A percentile compares a stretch with the other conserved stretches of the same genome.
Evolutionary conservation across 2,888 invertebrate species (phyloP).

Genomic region (Bombylius major): DNA sequence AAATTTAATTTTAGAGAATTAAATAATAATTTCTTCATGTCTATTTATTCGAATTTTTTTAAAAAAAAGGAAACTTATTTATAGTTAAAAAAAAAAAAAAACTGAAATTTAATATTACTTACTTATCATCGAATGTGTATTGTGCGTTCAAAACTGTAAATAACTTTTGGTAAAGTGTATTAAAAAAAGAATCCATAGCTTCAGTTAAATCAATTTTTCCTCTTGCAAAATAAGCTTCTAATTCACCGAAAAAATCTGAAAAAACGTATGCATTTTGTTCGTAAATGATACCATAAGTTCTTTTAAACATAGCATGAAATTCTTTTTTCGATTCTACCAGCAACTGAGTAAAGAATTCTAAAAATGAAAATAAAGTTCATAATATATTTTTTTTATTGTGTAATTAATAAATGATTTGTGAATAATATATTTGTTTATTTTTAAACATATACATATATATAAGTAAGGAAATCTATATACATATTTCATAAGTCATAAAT

Average conservation of each 20-base stretch:
- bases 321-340: constrained; percentile 69
- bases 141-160: constrained; percentile 90
- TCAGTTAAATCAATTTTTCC: constrained; percentile 75
- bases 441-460: neutral
- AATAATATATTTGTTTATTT: no score
- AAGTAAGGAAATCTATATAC: neutral
- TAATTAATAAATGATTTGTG: no score
- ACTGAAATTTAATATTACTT: constrained; percentile 29
- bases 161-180: constrained; percentile 87
- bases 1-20: no score
- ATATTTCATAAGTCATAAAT: neutral
- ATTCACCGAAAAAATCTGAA: constrained; percentile 75
- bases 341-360: constrained; percentile 81
- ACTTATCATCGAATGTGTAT: constrained; percentile 78
- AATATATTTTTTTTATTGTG: no score
- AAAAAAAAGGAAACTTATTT: no score
- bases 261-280: constrained; percentile 89
- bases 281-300: constrained; percentile 90
- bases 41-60: no score
- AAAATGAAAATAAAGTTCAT: constrained; percentile 25
- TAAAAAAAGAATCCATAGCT: constrained; percentile 87
- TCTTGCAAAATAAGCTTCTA: constrained; percentile 77
- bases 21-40: no score
- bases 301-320: constrained; percentile 91
- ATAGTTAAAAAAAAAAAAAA: no score